Evolutionary conservation across 2,113 vertebrate genomes (phyloP), one percentile per base, ranked within the genome.

Genomic region (Tiliqua scincoides): DNA sequence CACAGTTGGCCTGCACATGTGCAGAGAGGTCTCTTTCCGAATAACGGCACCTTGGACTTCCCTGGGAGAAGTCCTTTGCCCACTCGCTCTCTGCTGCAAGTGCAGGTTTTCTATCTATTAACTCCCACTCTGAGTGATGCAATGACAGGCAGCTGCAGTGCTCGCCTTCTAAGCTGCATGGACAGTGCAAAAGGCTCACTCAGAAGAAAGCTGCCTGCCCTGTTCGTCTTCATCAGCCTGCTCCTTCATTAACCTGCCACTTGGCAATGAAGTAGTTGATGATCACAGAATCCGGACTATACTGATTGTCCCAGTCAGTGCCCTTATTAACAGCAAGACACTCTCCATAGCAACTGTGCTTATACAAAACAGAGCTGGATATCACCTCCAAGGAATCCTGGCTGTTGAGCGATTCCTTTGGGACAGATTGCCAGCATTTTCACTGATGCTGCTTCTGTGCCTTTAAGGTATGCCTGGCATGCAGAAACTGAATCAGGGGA

Each of bases 91-190:
- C 32, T 23, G 63, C 90, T 87, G 79, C 0, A 15, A 87, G 83
- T 63, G 79, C 40, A 79, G 63, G 59, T 90, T 90, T 88, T 91
- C 87, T 80, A 12, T 68, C 78, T 91, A 40, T 90, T 91, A 87
- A 92, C 80, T 93, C 93, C 92, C 80, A 91, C 94, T 90, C 84
- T 17, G 77, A 87, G 82, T 84, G 67, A 84, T 52, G 54, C 59
- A 87, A 62, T 7, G 90, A 71, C 75, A 67, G 30, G 80, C 57
- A 83, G 89, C 86, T 0, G 0, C 80, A 71, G 35, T 59, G 80
- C 77, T 72, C 80, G 79, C 77, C 89, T 92, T 90, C 88, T 84
- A 82, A 79, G 89, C 84, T 21, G n/a, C 11, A 87, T 88, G 89
- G 94, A 90, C 86, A 90, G 82, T 73, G 71, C 37, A 84, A 93